Base-by-base conservation (phyloP, 2,888 invertebrate species). In the Sisyra nigra region DNA sequence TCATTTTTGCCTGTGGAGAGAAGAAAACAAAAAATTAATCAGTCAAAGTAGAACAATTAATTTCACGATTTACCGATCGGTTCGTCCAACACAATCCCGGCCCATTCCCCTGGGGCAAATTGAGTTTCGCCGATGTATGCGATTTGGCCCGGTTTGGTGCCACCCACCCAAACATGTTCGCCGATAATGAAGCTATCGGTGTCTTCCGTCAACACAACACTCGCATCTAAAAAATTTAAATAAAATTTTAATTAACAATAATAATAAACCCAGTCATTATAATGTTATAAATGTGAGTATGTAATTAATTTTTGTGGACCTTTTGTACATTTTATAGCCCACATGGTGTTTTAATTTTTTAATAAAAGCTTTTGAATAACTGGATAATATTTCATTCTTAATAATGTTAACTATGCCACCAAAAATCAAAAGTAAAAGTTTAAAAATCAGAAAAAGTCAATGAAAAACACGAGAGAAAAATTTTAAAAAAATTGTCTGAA, bases 41-140 rank as follows among this genome's bases (percentile, higher is more conserved):
- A 33, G 11, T 10, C n/a, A n/a, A n/a, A n/a, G n/a, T n/a, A 13
- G 17, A 19, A 18, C 13, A 34, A 10, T 8, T 15, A 30, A n/a
- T 11, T 8, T 3, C 13, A 31, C n/a, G 9, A 8, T 67, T 67
- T 69, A 84, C 96, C 97, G 55, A 88, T 82, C 33, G 92, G 79
- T 52, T 93, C 89, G 62, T 96, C 96, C 51, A 98, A 76, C 47
- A 92, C 96, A 46, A 98, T 80, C 40, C 96, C 97, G 40, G 93
- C 96, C 96, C 96, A 98, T 50, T 96, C 91, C 46, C 97, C 97
- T 14, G 92, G 89, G 11, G 94, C 96, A 67, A 97, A 96, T 61
- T 93, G 88, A 41, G 94, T 92, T 57, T 89, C 89, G 24, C 96
- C 92, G 44, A 93, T 82, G 62, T 85, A 96, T 33, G 92, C 88